These are phyloP conservation scores for Patella pellucida DNA, from an alignment of 2,888 invertebrate species.

Conservation along the genomic window DNA sequence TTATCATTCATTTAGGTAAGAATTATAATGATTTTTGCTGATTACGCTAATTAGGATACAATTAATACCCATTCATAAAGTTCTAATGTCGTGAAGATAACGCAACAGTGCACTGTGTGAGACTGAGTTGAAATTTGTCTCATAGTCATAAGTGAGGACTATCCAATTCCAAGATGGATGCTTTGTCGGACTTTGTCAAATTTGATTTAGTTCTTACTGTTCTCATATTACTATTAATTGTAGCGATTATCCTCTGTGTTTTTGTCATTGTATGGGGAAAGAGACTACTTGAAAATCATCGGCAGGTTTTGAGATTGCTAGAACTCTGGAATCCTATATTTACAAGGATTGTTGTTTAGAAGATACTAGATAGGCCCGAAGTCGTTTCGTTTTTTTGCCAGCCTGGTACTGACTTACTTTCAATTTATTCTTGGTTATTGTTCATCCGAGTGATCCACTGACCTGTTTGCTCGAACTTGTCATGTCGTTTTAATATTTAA, in stretches of 20 bases:
- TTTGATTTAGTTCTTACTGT: constrained; percentile 1
- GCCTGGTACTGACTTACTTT: no score
- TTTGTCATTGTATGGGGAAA: constrained; percentile 1
- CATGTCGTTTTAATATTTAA: no score
- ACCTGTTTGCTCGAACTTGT: no score
- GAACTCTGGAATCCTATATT: neutral
- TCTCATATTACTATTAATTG: neutral
- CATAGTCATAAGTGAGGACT: neutral
- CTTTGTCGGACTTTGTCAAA: neutral
- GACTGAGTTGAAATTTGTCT: neutral
- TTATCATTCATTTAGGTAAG: neutral
- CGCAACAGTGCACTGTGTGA: neutral
- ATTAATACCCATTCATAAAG: neutral
- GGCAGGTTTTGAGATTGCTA: neutral
- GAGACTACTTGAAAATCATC: neutral
- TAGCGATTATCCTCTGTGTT: neutral
- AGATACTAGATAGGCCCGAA: no score
- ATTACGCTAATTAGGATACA: neutral
- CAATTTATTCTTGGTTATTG: no score
- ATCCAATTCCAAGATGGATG: neutral
- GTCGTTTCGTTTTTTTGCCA: no score
- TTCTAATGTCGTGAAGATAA: neutral
- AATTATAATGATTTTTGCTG: neutral
- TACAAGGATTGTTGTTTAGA: no score
- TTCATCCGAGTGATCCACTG: no score